Percentiles rank a stretch among this genome's conserved stretches.
Conservation (phyloP, 2,888 invertebrate genomes). For the Amphipyra berbera region DNA sequence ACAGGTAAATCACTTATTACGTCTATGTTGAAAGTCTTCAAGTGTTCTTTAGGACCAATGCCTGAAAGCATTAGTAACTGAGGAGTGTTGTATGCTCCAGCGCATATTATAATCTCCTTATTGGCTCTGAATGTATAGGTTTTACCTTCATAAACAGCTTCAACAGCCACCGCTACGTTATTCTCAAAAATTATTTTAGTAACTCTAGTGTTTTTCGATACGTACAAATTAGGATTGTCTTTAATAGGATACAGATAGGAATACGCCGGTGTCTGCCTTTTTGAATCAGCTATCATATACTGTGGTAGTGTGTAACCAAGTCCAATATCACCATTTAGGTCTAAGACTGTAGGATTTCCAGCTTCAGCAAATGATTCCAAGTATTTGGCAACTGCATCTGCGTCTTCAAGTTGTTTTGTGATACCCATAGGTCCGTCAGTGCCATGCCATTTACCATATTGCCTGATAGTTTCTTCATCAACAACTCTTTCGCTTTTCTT, state of each 20-base stretch:
- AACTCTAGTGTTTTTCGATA: slow-evolving; percentile 46
- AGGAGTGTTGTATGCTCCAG: slow-evolving; percentile 47
- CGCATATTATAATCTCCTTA: slow-evolving; percentile 47
- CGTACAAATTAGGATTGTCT: slow-evolving; percentile 31
- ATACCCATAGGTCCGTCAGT: slow-evolving; percentile 41
- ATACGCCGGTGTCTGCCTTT: slow-evolving; percentile 43
- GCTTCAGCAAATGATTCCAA: slow-evolving; percentile 46
- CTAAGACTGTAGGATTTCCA: slow-evolving; percentile 36
- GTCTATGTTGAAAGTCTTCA: slow-evolving; percentile 23
- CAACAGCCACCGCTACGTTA: slow-evolving; percentile 38
- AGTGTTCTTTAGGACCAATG: slow-evolving; percentile 42
- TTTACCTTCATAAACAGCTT: slow-evolving; percentile 21
- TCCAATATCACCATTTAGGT: slow-evolving; percentile 34
- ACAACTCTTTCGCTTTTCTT: slow-evolving; percentile 29
- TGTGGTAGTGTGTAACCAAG: slow-evolving; percentile 37
- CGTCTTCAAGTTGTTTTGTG: slow-evolving; percentile 22
- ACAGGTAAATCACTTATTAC: slow-evolving; percentile 36
- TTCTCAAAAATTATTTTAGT: slow-evolving; percentile 44
- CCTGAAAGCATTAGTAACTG: slow-evolving; percentile 50
- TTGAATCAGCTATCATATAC: slow-evolving; percentile 17
- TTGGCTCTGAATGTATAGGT: slow-evolving; percentile 36
- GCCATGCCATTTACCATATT: slow-evolving; percentile 33
- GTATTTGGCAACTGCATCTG: slow-evolving; percentile 5
- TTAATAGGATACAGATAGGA: slow-evolving; percentile 33
- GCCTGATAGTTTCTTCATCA: slow-evolving; percentile 19